These are phyloP conservation scores for Bradypodion pumilum DNA, from an alignment of 2,797 vertebrate genomes.

Conservation along the genomic window DNA sequence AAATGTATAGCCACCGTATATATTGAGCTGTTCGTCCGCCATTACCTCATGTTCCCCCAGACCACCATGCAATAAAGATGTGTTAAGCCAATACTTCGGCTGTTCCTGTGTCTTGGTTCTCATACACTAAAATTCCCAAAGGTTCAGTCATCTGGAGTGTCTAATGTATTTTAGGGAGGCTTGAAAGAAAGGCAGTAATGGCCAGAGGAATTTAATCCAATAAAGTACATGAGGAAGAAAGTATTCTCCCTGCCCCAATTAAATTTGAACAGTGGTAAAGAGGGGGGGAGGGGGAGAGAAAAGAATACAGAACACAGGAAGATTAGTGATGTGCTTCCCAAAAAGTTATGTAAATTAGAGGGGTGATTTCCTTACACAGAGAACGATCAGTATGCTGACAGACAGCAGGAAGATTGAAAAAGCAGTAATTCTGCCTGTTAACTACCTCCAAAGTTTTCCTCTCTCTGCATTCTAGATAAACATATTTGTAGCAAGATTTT, in stretches of 20 bases:
- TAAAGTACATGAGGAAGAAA: too few relatives aligned
- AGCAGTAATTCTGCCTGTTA: slow-evolving; percentile 50
- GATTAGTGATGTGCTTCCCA: too few relatives aligned
- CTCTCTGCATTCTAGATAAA: slow-evolving; percentile 55
- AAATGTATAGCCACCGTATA: too few relatives aligned
- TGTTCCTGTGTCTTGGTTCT: too few relatives aligned
- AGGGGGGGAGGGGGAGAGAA: not conserved
- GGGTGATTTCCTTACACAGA: not conserved
- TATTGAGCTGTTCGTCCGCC: too few relatives aligned
- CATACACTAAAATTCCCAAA: too few relatives aligned
- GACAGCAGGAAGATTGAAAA: slow-evolving; percentile 52
- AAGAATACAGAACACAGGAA: not conserved
- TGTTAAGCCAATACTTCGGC: too few relatives aligned
- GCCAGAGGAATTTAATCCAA: not conserved
- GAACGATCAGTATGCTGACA: not conserved
- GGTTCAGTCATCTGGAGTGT: not conserved
- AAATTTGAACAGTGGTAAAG: not conserved
- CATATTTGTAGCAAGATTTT: slow-evolving; percentile 64
- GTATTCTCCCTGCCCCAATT: not conserved
- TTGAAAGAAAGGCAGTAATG: not conserved
- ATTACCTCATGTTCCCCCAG: too few relatives aligned
- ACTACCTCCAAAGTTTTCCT: slow-evolving; percentile 34
- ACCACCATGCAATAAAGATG: too few relatives aligned
- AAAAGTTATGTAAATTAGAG: too few relatives aligned
- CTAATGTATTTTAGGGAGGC: not conserved